Evolutionary conservation across 2,797 vertebrate species (phyloP).

Genomic region (Enteromius anoplus): DNA sequence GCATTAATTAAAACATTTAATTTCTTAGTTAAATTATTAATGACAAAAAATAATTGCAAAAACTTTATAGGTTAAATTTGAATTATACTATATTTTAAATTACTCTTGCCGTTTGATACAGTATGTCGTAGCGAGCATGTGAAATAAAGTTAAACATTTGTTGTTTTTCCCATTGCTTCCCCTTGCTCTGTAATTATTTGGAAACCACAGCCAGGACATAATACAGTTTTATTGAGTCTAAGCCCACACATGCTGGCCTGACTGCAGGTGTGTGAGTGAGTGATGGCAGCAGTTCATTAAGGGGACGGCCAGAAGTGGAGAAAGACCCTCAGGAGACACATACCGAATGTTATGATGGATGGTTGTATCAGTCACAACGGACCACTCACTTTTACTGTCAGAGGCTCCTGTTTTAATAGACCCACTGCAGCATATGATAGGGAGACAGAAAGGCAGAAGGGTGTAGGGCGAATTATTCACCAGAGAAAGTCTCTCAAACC

Average conservation of each 20-base stretch:
- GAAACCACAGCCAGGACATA: conserved; percentile 10
- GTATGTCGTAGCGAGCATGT: not conserved
- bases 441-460: conserved; percentile 35
- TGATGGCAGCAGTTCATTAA: conserved; percentile 77
- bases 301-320: conserved; percentile 63
- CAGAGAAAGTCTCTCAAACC: conserved; percentile 27
- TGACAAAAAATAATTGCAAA: not conserved
- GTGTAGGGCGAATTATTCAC: conserved; percentile 43
- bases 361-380: conserved; percentile 67
- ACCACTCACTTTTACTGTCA: conserved; percentile 62
- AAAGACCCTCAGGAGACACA: conserved; percentile 73
- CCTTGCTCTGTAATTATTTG: conserved; percentile 5
- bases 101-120: not conserved
- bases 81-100: not conserved
- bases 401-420: conserved; percentile 59
- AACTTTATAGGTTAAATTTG: not conserved
- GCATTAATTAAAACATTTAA: conserved; percentile 17
- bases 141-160: conserved; percentile 3
- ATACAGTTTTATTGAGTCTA: conserved; percentile 44
- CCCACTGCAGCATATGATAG: conserved; percentile 39
- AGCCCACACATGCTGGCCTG: conserved; percentile 57
- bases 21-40: not conserved
- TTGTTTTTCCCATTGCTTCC: conserved; percentile 10
- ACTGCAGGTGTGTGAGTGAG: conserved; percentile 70
- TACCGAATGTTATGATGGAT: conserved; percentile 77